phyloP scores from a whole-genome alignment of 2,888 invertebrate genomes.

The Oxytorus armatus region DNA sequence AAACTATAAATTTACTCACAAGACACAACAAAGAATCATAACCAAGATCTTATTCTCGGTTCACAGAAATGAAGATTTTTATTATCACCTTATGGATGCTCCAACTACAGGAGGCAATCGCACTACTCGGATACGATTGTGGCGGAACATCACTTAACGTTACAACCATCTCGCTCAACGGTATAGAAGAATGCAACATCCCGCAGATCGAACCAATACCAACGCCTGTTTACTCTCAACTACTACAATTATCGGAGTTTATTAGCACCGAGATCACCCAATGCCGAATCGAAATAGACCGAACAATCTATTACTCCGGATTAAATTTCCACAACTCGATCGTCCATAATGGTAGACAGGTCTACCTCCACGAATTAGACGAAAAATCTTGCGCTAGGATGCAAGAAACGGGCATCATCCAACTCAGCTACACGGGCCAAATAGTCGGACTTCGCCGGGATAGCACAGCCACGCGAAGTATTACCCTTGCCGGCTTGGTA shows the following conservation, averaged over 20 bases:
- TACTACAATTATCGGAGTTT: constrained; percentile 34
- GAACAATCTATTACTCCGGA: constrained; percentile 49
- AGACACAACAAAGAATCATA: too few species aligned
- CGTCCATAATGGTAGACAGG: constrained; percentile 35
- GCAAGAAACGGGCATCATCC: background rate
- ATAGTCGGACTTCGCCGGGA: background rate
- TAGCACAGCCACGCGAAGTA: background rate
- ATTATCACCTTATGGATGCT: too few species aligned
- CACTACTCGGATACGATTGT: constrained; percentile 39
- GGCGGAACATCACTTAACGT: constrained; percentile 34
- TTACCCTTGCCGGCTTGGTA: background rate
- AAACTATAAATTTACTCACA: background rate
- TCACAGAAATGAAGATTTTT: too few species aligned
- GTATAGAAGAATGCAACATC: background rate
- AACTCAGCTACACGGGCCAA: background rate
- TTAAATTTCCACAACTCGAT: constrained; percentile 58
- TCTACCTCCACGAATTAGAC: too few species aligned
- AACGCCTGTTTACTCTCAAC: constrained; percentile 1
- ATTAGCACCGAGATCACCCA: constrained; percentile 23
- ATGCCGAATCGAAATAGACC: constrained; percentile 45
- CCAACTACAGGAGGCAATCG: background rate
- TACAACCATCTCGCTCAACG: constrained; percentile 33
- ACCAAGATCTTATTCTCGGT: too few species aligned
- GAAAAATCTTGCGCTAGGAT: too few species aligned
- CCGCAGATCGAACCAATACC: too few species aligned